Conservation (phyloP, 1,140 invertebrate species). For the Papilio glaucus region DNA sequence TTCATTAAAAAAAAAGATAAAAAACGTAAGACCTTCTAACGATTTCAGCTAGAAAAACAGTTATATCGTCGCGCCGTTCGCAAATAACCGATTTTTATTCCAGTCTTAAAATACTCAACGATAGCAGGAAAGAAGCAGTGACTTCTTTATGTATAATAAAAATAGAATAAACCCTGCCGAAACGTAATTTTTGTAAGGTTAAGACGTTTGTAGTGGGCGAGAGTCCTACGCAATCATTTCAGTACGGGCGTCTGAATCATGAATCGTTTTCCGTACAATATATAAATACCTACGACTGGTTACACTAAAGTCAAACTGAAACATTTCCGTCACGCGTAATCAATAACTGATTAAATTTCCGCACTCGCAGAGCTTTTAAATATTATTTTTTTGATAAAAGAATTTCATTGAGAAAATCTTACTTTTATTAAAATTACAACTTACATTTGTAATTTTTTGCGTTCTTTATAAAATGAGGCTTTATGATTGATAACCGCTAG, state of each 20-base stretch:
- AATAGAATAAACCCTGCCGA: conserved; percentile 38
- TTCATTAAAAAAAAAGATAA: not conserved
- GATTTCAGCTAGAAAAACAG: conserved; percentile 3
- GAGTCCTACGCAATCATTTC: conserved; percentile 17
- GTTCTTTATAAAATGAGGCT: too few species aligned
- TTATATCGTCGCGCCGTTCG: conserved; percentile 21
- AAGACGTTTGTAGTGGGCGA: conserved; percentile 14
- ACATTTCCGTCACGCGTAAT: not conserved
- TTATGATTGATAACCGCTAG: too few species aligned
- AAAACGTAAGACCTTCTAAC: not conserved
- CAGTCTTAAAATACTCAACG: conserved; percentile 12
- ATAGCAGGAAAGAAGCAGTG: conserved; percentile 41
- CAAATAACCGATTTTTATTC: conserved; percentile 21
- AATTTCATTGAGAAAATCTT: too few species aligned
- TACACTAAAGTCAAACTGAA: not conserved
- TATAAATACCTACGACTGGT: not conserved
- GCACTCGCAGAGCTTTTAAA: too few species aligned
- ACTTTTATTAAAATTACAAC: too few species aligned
- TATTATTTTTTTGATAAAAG: too few species aligned
- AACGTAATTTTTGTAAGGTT: conserved; percentile 20
- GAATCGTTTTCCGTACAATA: not conserved
- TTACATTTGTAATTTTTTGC: too few species aligned
- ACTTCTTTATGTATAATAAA: conserved; percentile 40
- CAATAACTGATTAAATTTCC: not conserved
- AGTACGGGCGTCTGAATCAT: not conserved